Conservation (phyloP, 2,888 invertebrate genomes). For the Trachelus tabidus region DNA sequence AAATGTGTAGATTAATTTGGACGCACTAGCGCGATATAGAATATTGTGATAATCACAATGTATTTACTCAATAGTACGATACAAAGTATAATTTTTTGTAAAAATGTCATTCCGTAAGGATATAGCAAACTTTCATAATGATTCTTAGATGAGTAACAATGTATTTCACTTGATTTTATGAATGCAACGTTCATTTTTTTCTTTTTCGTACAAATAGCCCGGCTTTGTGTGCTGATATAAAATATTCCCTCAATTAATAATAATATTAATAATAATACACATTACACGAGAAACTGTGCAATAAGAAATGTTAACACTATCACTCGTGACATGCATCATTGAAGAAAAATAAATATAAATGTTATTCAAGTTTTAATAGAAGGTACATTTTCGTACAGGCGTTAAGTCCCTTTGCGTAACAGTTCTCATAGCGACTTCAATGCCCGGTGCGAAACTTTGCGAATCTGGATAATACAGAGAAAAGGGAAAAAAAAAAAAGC, state of each 20-base stretch:
- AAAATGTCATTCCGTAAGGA: not conserved
- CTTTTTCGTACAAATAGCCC: not conserved
- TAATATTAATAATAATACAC: not conserved
- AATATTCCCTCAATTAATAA: not conserved
- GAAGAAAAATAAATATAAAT: not conserved
- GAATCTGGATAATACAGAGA: not conserved
- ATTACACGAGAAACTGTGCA: not conserved
- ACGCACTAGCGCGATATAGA: not conserved
- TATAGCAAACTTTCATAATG: not conserved
- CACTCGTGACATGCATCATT: not conserved
- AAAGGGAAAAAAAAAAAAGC: not conserved
- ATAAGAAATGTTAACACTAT: not conserved
- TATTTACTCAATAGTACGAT: too few species aligned
- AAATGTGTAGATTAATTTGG: not conserved
- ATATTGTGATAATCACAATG: not conserved
- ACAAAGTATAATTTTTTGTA: too few species aligned
- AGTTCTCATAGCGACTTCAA: not conserved
- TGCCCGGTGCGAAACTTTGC: not conserved
- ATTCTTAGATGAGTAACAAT: not conserved
- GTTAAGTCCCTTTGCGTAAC: not conserved
- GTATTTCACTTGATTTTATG: not conserved
- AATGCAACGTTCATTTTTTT: not conserved
- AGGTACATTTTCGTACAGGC: not conserved
- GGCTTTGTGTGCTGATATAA: not conserved
- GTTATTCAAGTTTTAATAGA: not conserved